Base-by-base conservation (phyloP, 2,797 vertebrate genomes). In the Linurgus olivaceus region DNA sequence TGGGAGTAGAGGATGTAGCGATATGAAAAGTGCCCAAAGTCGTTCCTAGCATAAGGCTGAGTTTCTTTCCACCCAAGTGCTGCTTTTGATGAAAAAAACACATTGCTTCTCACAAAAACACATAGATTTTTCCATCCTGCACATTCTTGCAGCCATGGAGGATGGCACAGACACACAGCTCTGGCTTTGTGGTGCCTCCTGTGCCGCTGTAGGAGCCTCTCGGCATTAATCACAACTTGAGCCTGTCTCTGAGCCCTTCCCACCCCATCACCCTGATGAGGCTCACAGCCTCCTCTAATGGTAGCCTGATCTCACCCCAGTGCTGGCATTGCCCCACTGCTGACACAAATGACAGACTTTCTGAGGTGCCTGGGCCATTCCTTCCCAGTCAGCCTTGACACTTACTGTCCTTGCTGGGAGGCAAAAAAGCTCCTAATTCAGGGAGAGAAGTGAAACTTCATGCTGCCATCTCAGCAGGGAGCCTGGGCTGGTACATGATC, bases 201-300 rank as follows among this genome's bases (percentile, higher is more conserved):
- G 10, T 48, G 58, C 33, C 0, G 0, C 31, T 44, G 24, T 26
- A 61, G n/a, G 67, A 90, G 21, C 62, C 67, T 70, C 54, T 61
- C n/a, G 54, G 51, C 31, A 33, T 73, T 73, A 50, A 58, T 61
- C 6, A 4, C 1, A 1, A 26, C 17, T 44, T 24, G 10, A 37
- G 8, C 50, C 70, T 77, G 31, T 52, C 70, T 42, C 67, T 50
- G 12, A 85, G 14, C 42, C 77, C 35, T 68, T 58, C 80, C 62
- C 52, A 66, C 59, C 38, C 25, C 28, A 54, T 86, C 2, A 0
- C 12, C 37, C 44, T 40, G 31, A 37, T 0, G 3, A 72, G 11
- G 19, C 25, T 81, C 35, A 24, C 0, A 0, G 33, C 24, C 31
- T 75, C 44, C 57, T 5, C 0, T 65, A 54, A 51, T 6, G 48